Evolutionary conservation across 2,113 vertebrate species (phyloP), one percentile per base, ranked within the genome.

Genomic region (Laticauda laticaudata): DNA sequence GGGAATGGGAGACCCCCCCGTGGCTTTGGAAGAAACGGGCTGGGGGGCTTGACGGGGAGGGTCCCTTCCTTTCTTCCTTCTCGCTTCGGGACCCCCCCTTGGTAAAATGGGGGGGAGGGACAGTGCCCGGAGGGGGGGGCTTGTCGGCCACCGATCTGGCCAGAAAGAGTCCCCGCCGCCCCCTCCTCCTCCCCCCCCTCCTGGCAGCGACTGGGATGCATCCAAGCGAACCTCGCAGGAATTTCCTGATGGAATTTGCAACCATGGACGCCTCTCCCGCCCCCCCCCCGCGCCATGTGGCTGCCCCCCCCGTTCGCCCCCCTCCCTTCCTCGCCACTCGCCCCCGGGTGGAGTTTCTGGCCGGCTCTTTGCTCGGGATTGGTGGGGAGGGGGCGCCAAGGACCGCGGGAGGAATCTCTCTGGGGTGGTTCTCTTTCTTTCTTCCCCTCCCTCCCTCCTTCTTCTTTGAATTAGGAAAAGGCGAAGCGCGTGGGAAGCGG

Each of bases 131-230:
- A 23, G 43, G 39, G 23, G 43, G 9, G 81, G 14, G 15, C 15
- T 48, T 48, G 48, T 48, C 15, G 20, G 56, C 20, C 56, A 57
- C 5, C 9, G 8, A 12, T 53, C 59, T 87, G 89, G 18, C 10
- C 14, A n/a, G 51, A 15, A 55, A 23, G 48, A 48, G 48, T 7
- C 48, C 48, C 48, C 18, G 1, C 53, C 95, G 93, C 94, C 94
- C 45, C 45, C 45, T 48, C 45, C 94, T 96, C 93, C 93, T 43
- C 90, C 91, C 93, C 94, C 85, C 95, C 92, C 95, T 92, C 93
- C 96, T 64, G 92, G 18, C 48, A 54, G 94, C 96, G 8, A 26
- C 43, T 96, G n/a, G 92, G 56, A 92, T 92, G 95, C 92, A 90
- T 91, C 93, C 48, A 69, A 85, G 90, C 92, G 90, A 91, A 48